These are phyloP conservation scores for Elysia crispata DNA, from an alignment of 2,888 invertebrate species.

Conservation along the genomic window DNA sequence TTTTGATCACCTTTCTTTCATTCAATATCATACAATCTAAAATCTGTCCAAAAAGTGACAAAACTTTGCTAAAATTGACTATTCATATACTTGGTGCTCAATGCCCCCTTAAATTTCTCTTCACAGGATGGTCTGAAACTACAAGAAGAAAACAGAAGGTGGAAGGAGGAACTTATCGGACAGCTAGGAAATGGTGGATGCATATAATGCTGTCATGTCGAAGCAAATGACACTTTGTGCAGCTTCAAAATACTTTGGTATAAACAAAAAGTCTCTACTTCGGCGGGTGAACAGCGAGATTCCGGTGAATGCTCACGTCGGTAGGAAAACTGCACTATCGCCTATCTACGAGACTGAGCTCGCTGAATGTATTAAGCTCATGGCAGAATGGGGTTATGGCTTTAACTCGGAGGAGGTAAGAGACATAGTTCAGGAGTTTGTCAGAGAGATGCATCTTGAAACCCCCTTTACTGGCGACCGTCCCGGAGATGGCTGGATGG, in stretches of 20 bases:
- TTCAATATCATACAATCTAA: too few relatives aligned
- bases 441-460: too few relatives aligned
- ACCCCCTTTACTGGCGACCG: too few relatives aligned
- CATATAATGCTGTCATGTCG: constrained; percentile 13
- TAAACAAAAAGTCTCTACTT: constrained; percentile 40
- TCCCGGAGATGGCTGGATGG: too few relatives aligned
- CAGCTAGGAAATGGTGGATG: constrained; percentile 15
- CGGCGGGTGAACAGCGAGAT: constrained; percentile 3
- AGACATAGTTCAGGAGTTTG: too few relatives aligned
- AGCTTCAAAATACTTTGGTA: constrained; percentile 26
- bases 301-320: constrained; percentile 12
- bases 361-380: constrained; percentile 30
- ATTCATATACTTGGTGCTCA: not conserved
- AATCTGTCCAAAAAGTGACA: not conserved
- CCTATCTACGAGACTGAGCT: constrained; percentile 30
- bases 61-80: not conserved
- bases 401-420: constrained; percentile 33
- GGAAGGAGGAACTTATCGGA: not conserved
- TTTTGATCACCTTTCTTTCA: too few relatives aligned
- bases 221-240: not conserved
- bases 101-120: constrained; percentile 12
- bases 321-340: constrained; percentile 3
- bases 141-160: constrained; percentile 6
- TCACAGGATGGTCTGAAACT: constrained; percentile 1
- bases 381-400: constrained; percentile 44